phyloP scores from a whole-genome alignment of 92 coral and sea anemone genomes.

The Porites rus region DNA sequence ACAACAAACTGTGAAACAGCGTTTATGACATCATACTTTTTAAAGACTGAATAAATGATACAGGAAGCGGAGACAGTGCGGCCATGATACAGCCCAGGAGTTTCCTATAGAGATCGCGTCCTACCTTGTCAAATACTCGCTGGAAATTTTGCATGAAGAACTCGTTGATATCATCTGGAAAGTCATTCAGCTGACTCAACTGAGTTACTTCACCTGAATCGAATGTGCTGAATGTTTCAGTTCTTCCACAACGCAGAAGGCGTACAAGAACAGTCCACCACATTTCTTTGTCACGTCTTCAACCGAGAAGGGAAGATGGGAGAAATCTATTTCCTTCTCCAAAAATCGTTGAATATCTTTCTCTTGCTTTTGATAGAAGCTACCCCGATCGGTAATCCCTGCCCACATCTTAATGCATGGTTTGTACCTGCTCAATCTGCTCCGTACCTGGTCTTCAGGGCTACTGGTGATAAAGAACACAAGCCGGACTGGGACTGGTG shows the following conservation, averaged over 20 bases:
- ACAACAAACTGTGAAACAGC: slow-evolving; percentile 1
- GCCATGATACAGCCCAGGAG: background rate
- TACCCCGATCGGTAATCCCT: too few species aligned
- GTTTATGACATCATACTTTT: background rate
- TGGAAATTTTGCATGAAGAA: background rate
- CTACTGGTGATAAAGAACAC: slow-evolving; percentile 66
- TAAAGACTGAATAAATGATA: background rate
- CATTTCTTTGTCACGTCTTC: background rate
- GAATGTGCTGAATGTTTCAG: background rate
- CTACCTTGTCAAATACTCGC: background rate
- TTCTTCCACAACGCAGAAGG: background rate
- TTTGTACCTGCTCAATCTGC: background rate
- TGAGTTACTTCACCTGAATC: background rate
- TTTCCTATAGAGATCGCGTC: background rate
- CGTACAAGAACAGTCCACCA: too few species aligned
- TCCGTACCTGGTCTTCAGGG: slow-evolving; percentile 36
- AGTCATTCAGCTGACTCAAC: background rate
- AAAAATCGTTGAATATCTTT: too few species aligned
- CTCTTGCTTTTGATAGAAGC: too few species aligned
- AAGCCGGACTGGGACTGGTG: too few species aligned
- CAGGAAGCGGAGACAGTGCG: slow-evolving; percentile 9
- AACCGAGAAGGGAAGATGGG: background rate
- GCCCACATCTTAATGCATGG: background rate
- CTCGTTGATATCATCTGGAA: too few species aligned
- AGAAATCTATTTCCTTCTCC: background rate